Conservation (phyloP, 1,140 invertebrate species). For the Drosophila ironensis region DNA sequence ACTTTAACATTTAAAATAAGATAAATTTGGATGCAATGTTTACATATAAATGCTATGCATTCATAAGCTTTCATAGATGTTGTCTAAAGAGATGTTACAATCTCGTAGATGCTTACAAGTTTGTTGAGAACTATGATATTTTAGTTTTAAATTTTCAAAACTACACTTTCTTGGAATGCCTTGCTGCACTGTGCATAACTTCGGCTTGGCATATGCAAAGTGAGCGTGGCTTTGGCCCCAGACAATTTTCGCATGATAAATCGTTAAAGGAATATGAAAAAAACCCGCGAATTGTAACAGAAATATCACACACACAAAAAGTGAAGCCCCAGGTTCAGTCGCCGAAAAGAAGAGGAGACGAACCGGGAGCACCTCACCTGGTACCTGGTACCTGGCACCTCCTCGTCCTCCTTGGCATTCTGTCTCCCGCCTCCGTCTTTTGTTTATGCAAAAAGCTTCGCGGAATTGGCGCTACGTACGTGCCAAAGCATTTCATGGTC, state of each 20-base stretch:
- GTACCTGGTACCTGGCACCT: background rate
- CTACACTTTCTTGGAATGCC: no score
- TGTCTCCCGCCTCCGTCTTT: slow-evolving; percentile 48
- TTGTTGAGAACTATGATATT: no score
- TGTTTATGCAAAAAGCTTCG: slow-evolving; percentile 76
- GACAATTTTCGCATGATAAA: slow-evolving; percentile 79
- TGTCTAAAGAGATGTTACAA: no score
- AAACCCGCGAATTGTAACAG: slow-evolving; percentile 70
- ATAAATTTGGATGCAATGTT: no score
- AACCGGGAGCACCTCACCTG: background rate
- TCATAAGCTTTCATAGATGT: no score
- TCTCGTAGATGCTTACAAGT: no score
- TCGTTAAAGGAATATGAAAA: slow-evolving; percentile 78
- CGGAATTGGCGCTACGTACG: slow-evolving; percentile 76
- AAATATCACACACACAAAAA: slow-evolving; percentile 59
- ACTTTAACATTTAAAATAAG: no score
- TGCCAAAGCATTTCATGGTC: slow-evolving; percentile 79
- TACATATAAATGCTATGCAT: no score
- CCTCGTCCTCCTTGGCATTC: background rate
- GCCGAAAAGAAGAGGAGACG: slow-evolving; percentile 6
- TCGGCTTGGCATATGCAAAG: slow-evolving; percentile 62
- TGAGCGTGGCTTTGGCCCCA: slow-evolving; percentile 51
- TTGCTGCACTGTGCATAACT: slow-evolving; percentile 12
- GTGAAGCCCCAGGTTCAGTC: no score
- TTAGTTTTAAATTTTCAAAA: background rate